Conservation (phyloP, 2,113 vertebrate species). For the Strix uralensis region DNA sequence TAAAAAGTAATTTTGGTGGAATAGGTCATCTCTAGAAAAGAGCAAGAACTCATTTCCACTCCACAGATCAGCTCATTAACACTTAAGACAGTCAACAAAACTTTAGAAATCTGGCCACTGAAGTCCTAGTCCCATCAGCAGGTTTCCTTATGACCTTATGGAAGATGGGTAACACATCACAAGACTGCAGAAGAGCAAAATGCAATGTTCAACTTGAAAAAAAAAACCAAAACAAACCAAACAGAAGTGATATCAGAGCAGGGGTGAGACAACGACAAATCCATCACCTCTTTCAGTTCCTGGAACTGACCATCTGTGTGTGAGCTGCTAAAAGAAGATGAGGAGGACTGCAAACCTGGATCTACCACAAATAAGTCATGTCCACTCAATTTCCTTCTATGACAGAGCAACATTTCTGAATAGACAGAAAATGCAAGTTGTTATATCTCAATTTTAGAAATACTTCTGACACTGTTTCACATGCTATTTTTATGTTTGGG, state of each 20-base stretch:
- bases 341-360: neutral
- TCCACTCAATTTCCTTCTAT: neutral
- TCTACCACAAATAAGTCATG: neutral
- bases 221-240: neutral
- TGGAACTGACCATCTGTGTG: neutral
- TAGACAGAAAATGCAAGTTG: neutral
- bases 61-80: neutral
- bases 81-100: neutral
- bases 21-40: neutral
- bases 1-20: neutral
- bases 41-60: neutral
- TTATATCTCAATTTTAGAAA: neutral
- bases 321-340: neutral
- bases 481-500: constrained; percentile 33
- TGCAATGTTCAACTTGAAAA: neutral
- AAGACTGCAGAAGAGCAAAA: neutral
- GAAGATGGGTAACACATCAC: neutral
- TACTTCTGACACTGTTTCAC: neutral
- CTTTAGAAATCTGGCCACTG: neutral
- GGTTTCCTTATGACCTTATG: neutral
- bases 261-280: neutral
- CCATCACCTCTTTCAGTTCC: neutral
- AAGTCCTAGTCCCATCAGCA: neutral
- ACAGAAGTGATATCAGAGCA: neutral
- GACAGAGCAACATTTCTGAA: neutral